Base-by-base conservation (phyloP, 2,888 invertebrate genomes). In the Acanthosepion lycidas region DNA sequence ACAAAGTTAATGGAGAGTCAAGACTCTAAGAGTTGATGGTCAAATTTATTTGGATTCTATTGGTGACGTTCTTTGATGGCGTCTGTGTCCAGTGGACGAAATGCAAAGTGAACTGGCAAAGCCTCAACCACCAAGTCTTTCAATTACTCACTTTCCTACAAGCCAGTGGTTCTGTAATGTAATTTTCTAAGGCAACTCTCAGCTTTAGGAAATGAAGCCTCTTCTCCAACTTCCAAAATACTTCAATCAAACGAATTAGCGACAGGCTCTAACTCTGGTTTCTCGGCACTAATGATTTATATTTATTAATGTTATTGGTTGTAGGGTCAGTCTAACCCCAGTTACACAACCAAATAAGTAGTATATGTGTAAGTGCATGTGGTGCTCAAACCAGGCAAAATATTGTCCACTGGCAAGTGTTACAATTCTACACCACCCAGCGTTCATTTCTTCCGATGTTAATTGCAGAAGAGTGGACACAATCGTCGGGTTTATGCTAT, bases 41-140 rank as follows among this genome's bases (percentile, higher is more conserved):
- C 93, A 93, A 93, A 93, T 93, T 93, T 93, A 93, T 93, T 93
- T 93, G 51, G 53, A 93, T 53, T 51, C 93, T 93, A 93, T 93
- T 93, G 49, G 51, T 49, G 93, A 93, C 53, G 51, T 93, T 51
- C 49, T 49, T 28, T 53, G 93, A 93, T 93, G 53, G 93, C 51
- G 53, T 93, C n/a, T 53, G 53, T n/a, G 49, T 49, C 93, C 53
- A 53, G 93, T 93, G 93, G 93, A 93, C 49, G n/a, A 78, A 92
- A 92, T 92, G 93, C 49, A 53, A 28, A 26, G 93, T 49, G n/a
- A 53, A 93, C 93, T n/a, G 93, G 48, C 93, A 93, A 48, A 15
- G 93, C 53, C 93, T 49, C 51, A 18, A 26, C 48, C 49, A 49
- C n/a, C 93, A 49, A 93, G 28, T 28, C 93, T 93, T 93, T 93